These are phyloP conservation scores for Anguilla japonica DNA, from an alignment of 2,113 vertebrate genomes.

Conservation along the genomic window DNA sequence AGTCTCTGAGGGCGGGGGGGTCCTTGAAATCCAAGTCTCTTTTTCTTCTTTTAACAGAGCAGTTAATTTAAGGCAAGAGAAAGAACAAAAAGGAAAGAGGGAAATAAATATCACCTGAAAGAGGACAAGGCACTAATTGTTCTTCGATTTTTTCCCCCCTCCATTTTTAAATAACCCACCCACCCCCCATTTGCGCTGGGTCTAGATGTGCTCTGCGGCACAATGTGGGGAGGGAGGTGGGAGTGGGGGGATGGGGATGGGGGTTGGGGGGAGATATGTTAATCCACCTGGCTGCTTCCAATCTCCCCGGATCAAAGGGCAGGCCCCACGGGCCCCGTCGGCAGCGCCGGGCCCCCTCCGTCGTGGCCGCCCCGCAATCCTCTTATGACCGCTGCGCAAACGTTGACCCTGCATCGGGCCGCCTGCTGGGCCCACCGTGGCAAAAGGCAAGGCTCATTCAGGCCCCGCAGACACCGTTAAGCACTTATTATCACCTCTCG, in stretches of 20 bases:
- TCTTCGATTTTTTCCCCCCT: not conserved
- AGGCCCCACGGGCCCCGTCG: not conserved
- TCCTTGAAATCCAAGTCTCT: not conserved
- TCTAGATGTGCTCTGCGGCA: not conserved
- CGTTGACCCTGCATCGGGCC: constrained; percentile 15
- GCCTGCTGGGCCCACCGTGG: constrained; percentile 8
- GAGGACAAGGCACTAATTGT: not conserved
- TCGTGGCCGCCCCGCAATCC: constrained; percentile 8
- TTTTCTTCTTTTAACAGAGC: not conserved
- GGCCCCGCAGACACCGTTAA: not conserved
- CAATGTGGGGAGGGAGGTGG: not conserved
- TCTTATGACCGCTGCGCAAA: constrained; percentile 34
- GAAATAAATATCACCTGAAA: not conserved
- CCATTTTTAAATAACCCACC: not conserved
- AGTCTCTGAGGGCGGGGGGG: not conserved
- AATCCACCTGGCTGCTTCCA: constrained; percentile 29
- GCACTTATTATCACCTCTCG: constrained; percentile 12
- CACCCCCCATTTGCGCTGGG: not conserved
- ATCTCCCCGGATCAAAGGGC: constrained; percentile 24
- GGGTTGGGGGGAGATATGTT: not conserved
- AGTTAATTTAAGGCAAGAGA: constrained; percentile 8
- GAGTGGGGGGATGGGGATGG: not conserved
- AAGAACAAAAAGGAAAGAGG: not conserved
- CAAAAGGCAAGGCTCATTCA: constrained; percentile 15
- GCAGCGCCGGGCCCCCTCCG: not conserved